Evolutionary conservation across 2,797 vertebrate species (phyloP).

Genomic region (Pogoniulus pusillus): DNA sequence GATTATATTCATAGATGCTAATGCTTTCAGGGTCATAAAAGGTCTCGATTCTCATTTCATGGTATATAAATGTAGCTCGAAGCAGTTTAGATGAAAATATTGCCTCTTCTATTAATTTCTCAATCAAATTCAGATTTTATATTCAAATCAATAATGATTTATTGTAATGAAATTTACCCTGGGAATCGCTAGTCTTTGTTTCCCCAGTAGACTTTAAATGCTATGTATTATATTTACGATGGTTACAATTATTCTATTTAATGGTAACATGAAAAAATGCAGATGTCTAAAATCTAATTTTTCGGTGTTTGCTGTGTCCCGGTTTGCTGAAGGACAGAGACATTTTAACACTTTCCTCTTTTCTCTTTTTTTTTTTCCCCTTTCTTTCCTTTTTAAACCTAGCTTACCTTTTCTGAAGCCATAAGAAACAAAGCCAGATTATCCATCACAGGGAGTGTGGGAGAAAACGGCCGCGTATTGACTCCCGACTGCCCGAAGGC

Average conservation of each 20-base stretch:
- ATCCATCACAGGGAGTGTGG: slow-evolving; percentile 97
- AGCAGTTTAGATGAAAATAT: not conserved
- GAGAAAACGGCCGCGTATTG: slow-evolving; percentile 93
- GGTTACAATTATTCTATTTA: slow-evolving; percentile 8
- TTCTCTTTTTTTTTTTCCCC: not conserved
- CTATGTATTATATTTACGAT: not conserved
- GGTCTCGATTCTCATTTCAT: not conserved
- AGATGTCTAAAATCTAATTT: slow-evolving; percentile 89
- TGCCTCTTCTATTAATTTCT: slow-evolving; percentile 12
- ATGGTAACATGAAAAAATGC: slow-evolving; percentile 83
- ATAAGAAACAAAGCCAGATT: slow-evolving; percentile 99
- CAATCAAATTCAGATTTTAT: slow-evolving; percentile 10
- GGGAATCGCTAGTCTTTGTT: not conserved
- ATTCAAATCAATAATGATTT: slow-evolving; percentile 7
- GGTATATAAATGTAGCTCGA: not conserved
- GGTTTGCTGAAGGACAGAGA: slow-evolving; percentile 17
- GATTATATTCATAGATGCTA: not conserved
- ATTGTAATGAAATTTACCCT: slow-evolving; percentile 21
- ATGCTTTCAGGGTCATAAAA: slow-evolving; percentile 23
- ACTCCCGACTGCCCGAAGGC: slow-evolving; percentile 98
- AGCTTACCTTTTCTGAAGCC: slow-evolving; percentile 99
- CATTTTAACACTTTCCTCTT: slow-evolving; percentile 66
- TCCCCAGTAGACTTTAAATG: not conserved
- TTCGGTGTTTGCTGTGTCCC: slow-evolving; percentile 77
- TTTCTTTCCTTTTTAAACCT: slow-evolving; percentile 53